phyloP scores from a whole-genome alignment of 1,140 invertebrate species.

The Capitella teleta region DNA sequence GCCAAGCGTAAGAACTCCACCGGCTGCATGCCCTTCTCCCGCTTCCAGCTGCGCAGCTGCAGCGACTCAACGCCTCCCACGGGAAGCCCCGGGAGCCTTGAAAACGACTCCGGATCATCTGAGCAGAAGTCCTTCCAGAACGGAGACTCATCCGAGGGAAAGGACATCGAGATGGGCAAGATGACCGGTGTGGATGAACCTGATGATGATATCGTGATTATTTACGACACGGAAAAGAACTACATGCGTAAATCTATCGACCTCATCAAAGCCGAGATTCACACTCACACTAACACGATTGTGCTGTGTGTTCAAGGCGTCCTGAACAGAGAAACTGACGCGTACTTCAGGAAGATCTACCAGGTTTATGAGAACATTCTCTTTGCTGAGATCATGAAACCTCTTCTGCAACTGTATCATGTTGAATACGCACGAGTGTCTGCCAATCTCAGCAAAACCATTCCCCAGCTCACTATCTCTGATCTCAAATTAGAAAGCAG shows the following conservation, averaged over 20 bases:
- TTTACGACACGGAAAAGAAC: slow-evolving; percentile 1
- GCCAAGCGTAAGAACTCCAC: too few relatives aligned
- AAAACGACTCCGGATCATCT: not conserved
- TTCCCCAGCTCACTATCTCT: not conserved
- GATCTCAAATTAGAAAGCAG: slow-evolving; percentile 1
- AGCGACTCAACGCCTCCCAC: too few relatives aligned
- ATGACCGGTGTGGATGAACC: too few relatives aligned
- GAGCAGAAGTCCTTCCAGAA: not conserved
- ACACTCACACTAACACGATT: not conserved
- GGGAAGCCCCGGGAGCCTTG: too few relatives aligned
- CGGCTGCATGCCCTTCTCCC: too few relatives aligned
- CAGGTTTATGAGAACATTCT: slow-evolving; percentile 10
- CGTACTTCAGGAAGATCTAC: slow-evolving; percentile 10
- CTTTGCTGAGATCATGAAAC: slow-evolving; percentile 6
- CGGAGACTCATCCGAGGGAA: not conserved
- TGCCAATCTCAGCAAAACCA: not conserved
- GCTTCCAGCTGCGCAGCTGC: too few relatives aligned
- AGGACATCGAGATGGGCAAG: not conserved
- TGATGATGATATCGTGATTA: not conserved
- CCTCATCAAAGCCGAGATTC: not conserved
- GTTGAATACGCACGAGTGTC: not conserved
- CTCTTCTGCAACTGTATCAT: slow-evolving; percentile 1
- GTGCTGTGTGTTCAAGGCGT: not conserved
- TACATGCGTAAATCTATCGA: not conserved
- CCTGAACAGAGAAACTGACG: not conserved